Evolutionary conservation across 2,888 invertebrate genomes (phyloP).

Genomic region (Pasiphila rectangulata): DNA sequence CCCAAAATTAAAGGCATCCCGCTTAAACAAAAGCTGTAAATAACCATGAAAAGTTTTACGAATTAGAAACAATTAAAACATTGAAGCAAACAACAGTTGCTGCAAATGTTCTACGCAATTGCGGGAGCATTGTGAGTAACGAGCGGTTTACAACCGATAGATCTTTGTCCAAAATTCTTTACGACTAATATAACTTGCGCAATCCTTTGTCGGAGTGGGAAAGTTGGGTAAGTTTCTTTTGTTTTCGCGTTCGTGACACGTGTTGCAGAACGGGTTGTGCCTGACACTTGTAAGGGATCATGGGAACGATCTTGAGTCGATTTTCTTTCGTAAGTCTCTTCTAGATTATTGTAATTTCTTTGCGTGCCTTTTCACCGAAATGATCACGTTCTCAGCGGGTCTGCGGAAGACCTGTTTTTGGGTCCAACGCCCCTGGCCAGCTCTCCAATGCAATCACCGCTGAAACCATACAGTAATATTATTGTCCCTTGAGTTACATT

Average conservation of each 20-base stretch:
- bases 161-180: conserved; percentile 78
- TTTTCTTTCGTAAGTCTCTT: conserved; percentile 57
- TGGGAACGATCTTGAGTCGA: conserved; percentile 54
- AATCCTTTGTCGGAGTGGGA: conserved; percentile 72
- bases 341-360: conserved; percentile 51
- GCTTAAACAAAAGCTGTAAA: conserved; percentile 71
- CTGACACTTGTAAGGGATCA: conserved; percentile 68
- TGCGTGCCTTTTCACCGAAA: conserved; percentile 43
- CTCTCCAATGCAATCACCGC: conserved; percentile 43
- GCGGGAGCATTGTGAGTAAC: conserved; percentile 76
- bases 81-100: conserved; percentile 78
- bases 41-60: conserved; percentile 73
- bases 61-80: conserved; percentile 80
- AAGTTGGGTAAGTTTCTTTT: conserved; percentile 71
- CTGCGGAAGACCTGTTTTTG: conserved; percentile 44
- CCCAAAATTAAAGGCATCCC: conserved; percentile 50
- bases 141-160: conserved; percentile 75
- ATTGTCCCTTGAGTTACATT: conserved; percentile 36
- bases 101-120: conserved; percentile 75
- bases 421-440: conserved; percentile 36
- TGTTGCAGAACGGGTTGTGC: conserved; percentile 77
- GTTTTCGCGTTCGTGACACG: conserved; percentile 77
- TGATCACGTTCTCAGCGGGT: conserved; percentile 37
- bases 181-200: conserved; percentile 78
- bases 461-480: conserved; percentile 48